These are phyloP conservation scores for Drosophila ezoana DNA, from an alignment of 2,888 invertebrate species.

Conservation along the genomic window DNA sequence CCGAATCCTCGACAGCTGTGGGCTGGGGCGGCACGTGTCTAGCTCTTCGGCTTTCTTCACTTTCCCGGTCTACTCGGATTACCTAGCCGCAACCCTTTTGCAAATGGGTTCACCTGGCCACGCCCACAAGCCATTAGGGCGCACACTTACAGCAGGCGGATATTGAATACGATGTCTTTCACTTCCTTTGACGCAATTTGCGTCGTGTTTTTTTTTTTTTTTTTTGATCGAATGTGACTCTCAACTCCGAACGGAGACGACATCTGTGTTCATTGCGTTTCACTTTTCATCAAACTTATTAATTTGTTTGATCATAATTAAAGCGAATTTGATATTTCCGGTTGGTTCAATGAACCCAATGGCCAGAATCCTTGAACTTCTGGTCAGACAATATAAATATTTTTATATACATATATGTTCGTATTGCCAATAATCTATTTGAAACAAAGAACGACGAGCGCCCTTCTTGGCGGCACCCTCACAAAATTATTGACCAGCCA, in stretches of 20 bases:
- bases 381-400: slow-evolving; percentile 66
- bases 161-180: slow-evolving; percentile 72
- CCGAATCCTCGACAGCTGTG: slow-evolving; percentile 57
- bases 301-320: slow-evolving; percentile 78
- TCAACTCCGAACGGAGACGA: slow-evolving; percentile 28
- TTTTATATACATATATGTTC: slow-evolving; percentile 39
- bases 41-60: slow-evolving; percentile 61
- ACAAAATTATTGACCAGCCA: slow-evolving; percentile 83
- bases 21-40: slow-evolving; percentile 64
- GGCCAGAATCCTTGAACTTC: slow-evolving; percentile 81
- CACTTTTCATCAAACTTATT: slow-evolving; percentile 77
- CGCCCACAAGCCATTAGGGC: slow-evolving; percentile 69
- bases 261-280: slow-evolving; percentile 75
- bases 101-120: slow-evolving; percentile 33
- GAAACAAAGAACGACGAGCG: slow-evolving; percentile 66
- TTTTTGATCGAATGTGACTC: slow-evolving; percentile 6
- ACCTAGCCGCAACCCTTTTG: slow-evolving; percentile 44
- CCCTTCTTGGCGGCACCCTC: slow-evolving; percentile 83
- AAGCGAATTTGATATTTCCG: slow-evolving; percentile 82
- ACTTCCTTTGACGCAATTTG: slow-evolving; percentile 40
- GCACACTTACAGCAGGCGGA: slow-evolving; percentile 75
- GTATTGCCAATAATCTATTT: slow-evolving; percentile 80
- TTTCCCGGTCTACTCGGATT: slow-evolving; percentile 61
- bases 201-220: slow-evolving; percentile 14
- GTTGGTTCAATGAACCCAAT: slow-evolving; percentile 74